Evolutionary conservation across 2,888 invertebrate genomes (phyloP).

Genomic region (Nemoura dubitans): DNA sequence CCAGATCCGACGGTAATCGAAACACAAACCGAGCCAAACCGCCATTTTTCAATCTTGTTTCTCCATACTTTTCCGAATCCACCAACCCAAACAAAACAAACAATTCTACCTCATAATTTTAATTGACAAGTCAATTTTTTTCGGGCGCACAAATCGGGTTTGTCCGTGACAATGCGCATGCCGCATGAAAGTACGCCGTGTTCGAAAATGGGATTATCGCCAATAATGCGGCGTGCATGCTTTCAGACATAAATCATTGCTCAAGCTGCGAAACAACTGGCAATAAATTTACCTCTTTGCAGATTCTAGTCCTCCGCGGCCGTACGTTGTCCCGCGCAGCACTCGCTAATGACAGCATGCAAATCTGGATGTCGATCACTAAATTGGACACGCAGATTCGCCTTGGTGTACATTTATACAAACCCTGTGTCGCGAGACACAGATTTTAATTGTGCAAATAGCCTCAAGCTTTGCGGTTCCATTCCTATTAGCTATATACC

Average conservation of each 20-base stretch:
- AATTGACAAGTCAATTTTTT: constrained; percentile 46
- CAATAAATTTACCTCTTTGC: constrained; percentile 43
- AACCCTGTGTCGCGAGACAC: neutral
- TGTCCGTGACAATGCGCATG: neutral
- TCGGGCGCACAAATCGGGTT: neutral
- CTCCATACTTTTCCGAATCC: neutral
- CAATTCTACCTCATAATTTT: constrained; percentile 43
- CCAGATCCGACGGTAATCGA: neutral
- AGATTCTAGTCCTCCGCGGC: neutral
- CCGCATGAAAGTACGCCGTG: neutral
- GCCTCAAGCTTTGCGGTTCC: neutral
- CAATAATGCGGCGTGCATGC: neutral
- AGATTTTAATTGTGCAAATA: neutral
- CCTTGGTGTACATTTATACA: neutral
- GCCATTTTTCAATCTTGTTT: constrained; percentile 19
- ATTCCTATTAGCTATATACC: neutral
- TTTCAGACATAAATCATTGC: constrained; percentile 44
- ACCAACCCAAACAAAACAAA: neutral
- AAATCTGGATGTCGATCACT: neutral
- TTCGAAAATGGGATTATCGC: constrained; percentile 44
- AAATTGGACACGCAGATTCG: neutral
- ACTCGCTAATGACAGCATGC: neutral
- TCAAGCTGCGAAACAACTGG: constrained; percentile 16
- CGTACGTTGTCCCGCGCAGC: neutral
- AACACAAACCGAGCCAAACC: neutral